These are phyloP conservation scores for Hyphantria cunea DNA, from an alignment of 1,140 invertebrate species.

Conservation along the genomic window DNA sequence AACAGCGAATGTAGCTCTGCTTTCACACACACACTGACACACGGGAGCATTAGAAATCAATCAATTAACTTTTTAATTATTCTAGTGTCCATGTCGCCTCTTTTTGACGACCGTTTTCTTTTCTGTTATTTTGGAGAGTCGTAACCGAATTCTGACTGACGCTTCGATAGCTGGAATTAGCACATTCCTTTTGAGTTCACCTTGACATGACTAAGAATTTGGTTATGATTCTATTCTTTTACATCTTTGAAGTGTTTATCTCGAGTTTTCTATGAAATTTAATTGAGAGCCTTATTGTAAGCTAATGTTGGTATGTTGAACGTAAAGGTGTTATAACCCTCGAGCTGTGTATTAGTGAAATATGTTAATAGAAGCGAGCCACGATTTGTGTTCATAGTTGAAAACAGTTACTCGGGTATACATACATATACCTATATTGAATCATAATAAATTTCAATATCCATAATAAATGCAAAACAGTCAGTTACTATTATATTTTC, in stretches of 20 bases:
- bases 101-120: conserved; percentile 45
- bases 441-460: conserved; percentile 71
- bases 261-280: conserved; percentile 60
- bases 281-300: conserved; percentile 56
- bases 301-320: conserved; percentile 58
- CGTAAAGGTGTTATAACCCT: conserved; percentile 56
- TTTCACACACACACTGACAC: conserved; percentile 80
- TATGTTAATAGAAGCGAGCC: conserved; percentile 66
- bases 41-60: conserved; percentile 61
- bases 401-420: conserved; percentile 66
- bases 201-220: conserved; percentile 42
- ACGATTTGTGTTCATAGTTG: conserved; percentile 77
- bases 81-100: conserved; percentile 39
- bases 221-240: conserved; percentile 51
- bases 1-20: conserved; percentile 78
- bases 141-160: conserved; percentile 49
- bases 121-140: conserved; percentile 37
- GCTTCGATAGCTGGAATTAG: conserved; percentile 26
- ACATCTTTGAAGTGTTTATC: conserved; percentile 50
- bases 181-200: conserved; percentile 43
- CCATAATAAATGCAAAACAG: conserved; percentile 62
- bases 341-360: conserved; percentile 65
- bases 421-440: conserved; percentile 45
- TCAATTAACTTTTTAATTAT: conserved; percentile 45
- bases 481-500: conserved; percentile 51